phyloP scores from a whole-genome alignment of 2,113 vertebrate species.

The Erythrolamprus reginae region DNA sequence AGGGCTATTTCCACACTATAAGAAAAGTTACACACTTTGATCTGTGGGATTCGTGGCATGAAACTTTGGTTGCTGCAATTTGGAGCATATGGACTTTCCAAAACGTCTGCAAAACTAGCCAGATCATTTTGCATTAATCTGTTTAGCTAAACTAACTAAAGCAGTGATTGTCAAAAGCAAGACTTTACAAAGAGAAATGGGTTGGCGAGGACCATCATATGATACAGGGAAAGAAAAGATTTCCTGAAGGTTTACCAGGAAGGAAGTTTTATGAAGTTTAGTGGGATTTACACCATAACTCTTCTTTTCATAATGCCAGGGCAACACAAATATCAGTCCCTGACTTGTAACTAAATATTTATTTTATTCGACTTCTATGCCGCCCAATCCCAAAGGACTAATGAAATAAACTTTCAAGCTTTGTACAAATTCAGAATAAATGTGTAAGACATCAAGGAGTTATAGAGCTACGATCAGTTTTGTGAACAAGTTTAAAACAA shows the following conservation, averaged over 20 bases:
- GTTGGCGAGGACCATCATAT: background rate
- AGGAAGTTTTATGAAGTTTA: background rate
- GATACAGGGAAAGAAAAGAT: background rate
- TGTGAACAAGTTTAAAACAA: background rate
- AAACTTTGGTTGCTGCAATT: background rate
- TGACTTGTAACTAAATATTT: background rate
- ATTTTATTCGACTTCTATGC: no score
- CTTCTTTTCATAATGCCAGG: background rate
- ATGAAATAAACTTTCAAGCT: background rate
- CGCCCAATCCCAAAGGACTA: no score
- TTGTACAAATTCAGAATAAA: background rate
- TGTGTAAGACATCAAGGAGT: background rate
- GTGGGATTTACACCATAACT: background rate
- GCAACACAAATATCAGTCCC: background rate
- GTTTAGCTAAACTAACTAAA: background rate
- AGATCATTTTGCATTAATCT: background rate
- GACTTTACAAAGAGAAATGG: background rate
- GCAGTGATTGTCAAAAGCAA: background rate
- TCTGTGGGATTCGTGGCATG: background rate
- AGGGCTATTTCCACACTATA: background rate
- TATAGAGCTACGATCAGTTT: background rate
- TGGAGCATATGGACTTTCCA: background rate
- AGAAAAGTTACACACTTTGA: background rate
- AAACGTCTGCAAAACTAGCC: background rate
- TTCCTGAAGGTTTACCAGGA: background rate